These are phyloP conservation scores for Meloidogyne hapla DNA, from an alignment of 1,140 invertebrate genomes.

Conservation along the genomic window DNA sequence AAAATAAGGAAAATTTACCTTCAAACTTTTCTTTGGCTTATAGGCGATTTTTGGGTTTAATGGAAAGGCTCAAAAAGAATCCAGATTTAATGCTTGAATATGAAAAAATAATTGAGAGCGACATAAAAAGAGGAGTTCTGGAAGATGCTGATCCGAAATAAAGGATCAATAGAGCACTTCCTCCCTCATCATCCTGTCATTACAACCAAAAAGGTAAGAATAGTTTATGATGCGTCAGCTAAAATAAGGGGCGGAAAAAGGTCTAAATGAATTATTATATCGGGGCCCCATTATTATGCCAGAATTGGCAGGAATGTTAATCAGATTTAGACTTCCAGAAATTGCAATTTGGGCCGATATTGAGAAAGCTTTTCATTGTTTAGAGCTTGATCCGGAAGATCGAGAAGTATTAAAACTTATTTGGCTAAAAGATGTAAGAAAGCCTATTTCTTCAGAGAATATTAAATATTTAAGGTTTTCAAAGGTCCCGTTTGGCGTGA, in stretches of 20 bases:
- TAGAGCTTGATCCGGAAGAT: neutral
- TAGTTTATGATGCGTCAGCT: neutral
- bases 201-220: neutral
- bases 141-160: neutral
- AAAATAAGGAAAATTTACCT: neutral
- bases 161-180: constrained; percentile 3
- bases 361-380: constrained; percentile 4
- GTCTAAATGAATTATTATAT: neutral
- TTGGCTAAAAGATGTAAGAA: neutral
- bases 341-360: constrained; percentile 10
- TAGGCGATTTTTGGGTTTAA: neutral
- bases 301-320: neutral
- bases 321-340: neutral
- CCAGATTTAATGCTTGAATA: neutral
- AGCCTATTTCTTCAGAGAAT: constrained; percentile 1
- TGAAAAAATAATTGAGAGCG: neutral
- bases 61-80: neutral
- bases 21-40: constrained; percentile 8
- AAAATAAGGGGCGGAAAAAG: neutral
- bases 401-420: neutral
- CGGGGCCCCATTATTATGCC: constrained; percentile 1
- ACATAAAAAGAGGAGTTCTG: neutral
- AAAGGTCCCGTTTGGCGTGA: neutral
- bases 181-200: constrained; percentile 5
- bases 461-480: neutral